Base-by-base conservation (phyloP, 2,113 vertebrate species). In the Myrmecophaga tridactyla region DNA sequence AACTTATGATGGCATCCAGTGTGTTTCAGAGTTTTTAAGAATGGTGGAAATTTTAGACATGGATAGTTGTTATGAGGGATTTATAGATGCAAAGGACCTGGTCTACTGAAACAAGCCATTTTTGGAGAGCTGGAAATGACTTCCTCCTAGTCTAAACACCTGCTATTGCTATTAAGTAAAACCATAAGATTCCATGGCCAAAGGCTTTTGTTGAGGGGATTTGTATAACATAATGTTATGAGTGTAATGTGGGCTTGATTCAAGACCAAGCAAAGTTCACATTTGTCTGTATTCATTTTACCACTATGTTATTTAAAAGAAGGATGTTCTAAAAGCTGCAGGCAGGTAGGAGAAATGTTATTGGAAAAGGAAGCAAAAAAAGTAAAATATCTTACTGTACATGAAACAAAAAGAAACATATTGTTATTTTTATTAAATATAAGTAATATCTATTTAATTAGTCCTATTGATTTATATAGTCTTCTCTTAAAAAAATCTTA, bases 11-110 rank as follows among this genome's bases (percentile, higher is more conserved):
- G 78, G 20, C 31, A 23, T n/a, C 21, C 31, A 70, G 7, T 8
- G 31, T 56, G n/a, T 41, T 39, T 34, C 56, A 29, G 23, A 21
- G 10, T 39, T 31, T 88, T 7, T 62, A n/a, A 8, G 53, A 63
- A 46, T 11, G 65, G 27, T 1, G 15, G 70, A 0, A 0, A 10
- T 39, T 72, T 89, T n/a, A 14, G 14, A 51, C 0, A 0, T 3
- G 12, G 41, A 11, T 4, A 41, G 7, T 2, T 1, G 8, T 4
- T 1, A 1, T 3, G 21, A 70, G 10, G 18, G 9, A 39, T 48
- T 9, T 4, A 3, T 23, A 36, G 34, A 51, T 34, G 34, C 17
- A 17, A 4, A 20, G n/a, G n/a, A 65, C 25, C 2, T 58, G 43
- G n/a, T 34, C 41, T 36, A 34, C 58, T 18, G 53, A 43, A 48